Evolutionary conservation across 1,140 invertebrate species (phyloP).

Genomic region (Hetaerina americana): DNA sequence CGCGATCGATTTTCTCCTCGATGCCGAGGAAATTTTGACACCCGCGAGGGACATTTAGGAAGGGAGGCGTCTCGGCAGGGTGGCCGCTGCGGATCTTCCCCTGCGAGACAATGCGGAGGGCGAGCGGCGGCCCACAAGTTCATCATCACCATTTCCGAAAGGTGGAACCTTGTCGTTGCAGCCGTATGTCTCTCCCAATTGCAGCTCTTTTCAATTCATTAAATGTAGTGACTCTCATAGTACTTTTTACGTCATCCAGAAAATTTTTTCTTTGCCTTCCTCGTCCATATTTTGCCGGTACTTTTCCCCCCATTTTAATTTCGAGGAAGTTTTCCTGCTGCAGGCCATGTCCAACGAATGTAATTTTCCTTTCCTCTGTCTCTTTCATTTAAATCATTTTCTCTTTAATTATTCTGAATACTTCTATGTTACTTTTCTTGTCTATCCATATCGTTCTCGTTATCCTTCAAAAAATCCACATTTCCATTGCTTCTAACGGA

Average conservation of each 20-base stretch:
- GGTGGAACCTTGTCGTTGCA: neutral
- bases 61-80: neutral
- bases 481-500: no score
- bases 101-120: neutral
- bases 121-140: neutral
- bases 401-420: neutral
- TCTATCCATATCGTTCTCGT: neutral
- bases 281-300: no score
- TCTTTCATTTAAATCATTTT: neutral
- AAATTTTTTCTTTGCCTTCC: no score
- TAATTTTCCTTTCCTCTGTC: neutral
- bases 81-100: neutral
- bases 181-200: no score
- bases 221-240: neutral
- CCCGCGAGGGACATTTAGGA: neutral
- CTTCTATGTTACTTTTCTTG: neutral
- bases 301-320: no score
- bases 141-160: neutral
- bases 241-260: neutral
- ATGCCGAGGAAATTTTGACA: neutral
- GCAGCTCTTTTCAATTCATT: neutral
- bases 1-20: neutral
- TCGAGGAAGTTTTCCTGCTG: neutral
- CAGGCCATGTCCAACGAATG: neutral
- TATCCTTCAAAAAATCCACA: neutral